These are phyloP conservation scores for Ichneumoninae sp. DNA, from an alignment of 2,888 invertebrate species.

Conservation along the genomic window DNA sequence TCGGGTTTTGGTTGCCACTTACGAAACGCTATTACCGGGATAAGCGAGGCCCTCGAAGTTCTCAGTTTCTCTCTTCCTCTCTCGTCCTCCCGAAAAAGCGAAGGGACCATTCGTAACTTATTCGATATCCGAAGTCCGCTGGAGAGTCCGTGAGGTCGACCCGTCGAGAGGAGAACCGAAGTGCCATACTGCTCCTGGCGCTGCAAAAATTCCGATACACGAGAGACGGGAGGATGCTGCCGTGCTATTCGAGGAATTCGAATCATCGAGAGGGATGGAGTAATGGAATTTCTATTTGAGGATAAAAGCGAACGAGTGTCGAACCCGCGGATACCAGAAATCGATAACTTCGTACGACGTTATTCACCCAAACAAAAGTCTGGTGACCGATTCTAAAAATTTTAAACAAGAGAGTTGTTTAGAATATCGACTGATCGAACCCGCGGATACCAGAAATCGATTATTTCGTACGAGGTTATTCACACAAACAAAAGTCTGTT, in stretches of 20 bases:
- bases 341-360: not conserved
- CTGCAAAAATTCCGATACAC: slow-evolving; percentile 58
- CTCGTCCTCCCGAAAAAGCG: slow-evolving; percentile 11
- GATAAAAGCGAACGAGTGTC: slow-evolving; percentile 34
- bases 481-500: too few relatives aligned
- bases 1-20: slow-evolving; percentile 67
- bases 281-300: slow-evolving; percentile 54
- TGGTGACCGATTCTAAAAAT: too few relatives aligned
- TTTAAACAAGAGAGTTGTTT: too few relatives aligned
- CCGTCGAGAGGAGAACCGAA: slow-evolving; percentile 5
- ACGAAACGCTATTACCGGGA: slow-evolving; percentile 68
- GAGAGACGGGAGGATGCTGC: slow-evolving; percentile 8
- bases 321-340: not conserved
- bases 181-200: slow-evolving; percentile 37
- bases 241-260: slow-evolving; percentile 24
- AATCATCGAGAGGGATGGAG: slow-evolving; percentile 17
- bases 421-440: too few relatives aligned
- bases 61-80: slow-evolving; percentile 21
- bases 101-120: slow-evolving; percentile 65
- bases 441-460: not conserved
- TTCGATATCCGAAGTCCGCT: slow-evolving; percentile 63
- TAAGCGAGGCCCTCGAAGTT: slow-evolving; percentile 60
- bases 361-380: too few relatives aligned
- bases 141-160: slow-evolving; percentile 16
- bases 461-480: not conserved